Base-by-base conservation (phyloP, 2,113 vertebrate species). In the Chloropsis cyanopogon region DNA sequence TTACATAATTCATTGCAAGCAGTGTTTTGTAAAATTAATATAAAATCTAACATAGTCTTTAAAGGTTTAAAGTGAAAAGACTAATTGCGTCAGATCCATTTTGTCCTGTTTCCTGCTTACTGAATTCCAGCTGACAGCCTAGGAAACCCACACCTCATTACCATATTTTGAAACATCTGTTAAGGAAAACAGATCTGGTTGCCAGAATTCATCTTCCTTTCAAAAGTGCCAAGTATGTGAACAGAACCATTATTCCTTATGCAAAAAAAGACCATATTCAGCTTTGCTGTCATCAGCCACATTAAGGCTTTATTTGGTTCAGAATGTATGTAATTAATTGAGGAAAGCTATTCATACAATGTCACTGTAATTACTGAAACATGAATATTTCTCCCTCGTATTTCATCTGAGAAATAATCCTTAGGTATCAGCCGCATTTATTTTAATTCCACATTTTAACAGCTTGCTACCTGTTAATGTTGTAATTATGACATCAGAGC, bases 111-210 rank as follows among this genome's bases (percentile, higher is more conserved):
- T 92, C 75, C 71, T 86, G 71, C 64, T 88, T 69, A 68, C 79
- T 80, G 82, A 73, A 96, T 95, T 91, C 49, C 90, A 93, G 50
- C 66, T 95, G 96, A 93, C 87, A 96, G 89, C 87, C 85, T 82
- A 90, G 92, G 85, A 96, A 93, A 94, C 85, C 75, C 94, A 77
- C 28, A 91, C n/a, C 68, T 97, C 82, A 92, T 94, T 95, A 83
- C 25, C 87, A 87, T 91, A 88, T 86, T 95, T 94, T 70, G 79
- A 93, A 95, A 91, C 90, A 95, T 92, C 95, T 97, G 91, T 78
- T 96, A 80, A 87, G 79, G 66, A 92, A 92, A 93, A 94, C 42
- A 91, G 61, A 53, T 82, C 46, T 72, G 39, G 70, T 82, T 91
- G 82, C 70, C 82, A 93, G 71, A 87, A 92, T 91, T 82, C 33